Base-by-base conservation (phyloP, 2,113 vertebrate species). In the Apus apus region DNA sequence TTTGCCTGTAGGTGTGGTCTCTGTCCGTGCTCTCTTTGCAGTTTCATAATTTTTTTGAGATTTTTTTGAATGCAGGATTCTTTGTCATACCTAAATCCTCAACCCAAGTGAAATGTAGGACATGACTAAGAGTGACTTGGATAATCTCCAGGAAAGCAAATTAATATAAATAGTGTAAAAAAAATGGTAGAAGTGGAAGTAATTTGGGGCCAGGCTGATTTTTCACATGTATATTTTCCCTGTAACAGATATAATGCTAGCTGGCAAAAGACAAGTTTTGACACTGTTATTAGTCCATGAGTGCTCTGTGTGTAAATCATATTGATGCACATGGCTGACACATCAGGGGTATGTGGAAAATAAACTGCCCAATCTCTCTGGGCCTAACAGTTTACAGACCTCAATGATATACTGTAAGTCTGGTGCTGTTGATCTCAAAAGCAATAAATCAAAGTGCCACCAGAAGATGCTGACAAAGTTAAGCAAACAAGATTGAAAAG, bases 391-490 rank as follows among this genome's bases (percentile, higher is more conserved):
- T 36, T 87, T 91, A n/a, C 64, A 94, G 74, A 88, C 89, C 73
- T 90, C 86, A 90, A 9, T 95, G 91, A 96, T 94, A 91, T 61
- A 95, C 43, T 88, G 68, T 50, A 96, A 91, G 72, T 27, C 43
- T 96, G 81, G 53, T 88, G 73, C 43, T 93, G 56, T 46, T 94
- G 90, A 91, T 68, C 87, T 84, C 83, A 88, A 86, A 92, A 94
- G 36, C 36, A 67, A 45, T 83, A 89, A 96, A 96, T 95, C 67
- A 82, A 84, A 75, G 36, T 81, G 38, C 53, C 53, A 82, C 51
- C 75, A 93, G 86, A 95, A 96, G n/a, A 43, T 87, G 61, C 85
- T 94, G 90, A 90, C 14, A 78, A 92, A 96, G 96, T 96, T 87
- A 94, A 88, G 66, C n/a, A 80, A 93, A 17, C 16, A 51, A 80